Base-by-base conservation (phyloP, 2,113 vertebrate species). In the Etheostoma spectabile region DNA sequence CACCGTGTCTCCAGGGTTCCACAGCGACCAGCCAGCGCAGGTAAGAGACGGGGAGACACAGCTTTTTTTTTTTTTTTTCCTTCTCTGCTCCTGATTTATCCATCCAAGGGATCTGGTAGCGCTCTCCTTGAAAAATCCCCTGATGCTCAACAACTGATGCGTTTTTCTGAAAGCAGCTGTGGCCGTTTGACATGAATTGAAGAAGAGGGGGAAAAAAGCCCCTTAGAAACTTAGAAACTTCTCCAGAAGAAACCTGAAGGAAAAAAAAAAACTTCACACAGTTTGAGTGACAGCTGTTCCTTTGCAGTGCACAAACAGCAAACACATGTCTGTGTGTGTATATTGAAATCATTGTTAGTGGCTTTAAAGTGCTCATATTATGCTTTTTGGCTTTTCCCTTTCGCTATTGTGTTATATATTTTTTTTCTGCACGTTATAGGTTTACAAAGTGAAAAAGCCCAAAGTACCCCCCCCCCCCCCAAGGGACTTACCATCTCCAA, bases 11-110 rank as follows among this genome's bases (percentile, higher is more conserved):
- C 97, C 98, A 0, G 97, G 97, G 84, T 94, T 99, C 98, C 97
- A 0, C 97, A 98, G 95, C 91, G 98, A 84, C 98, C 98, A 0
- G 97, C 98, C 79, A 99, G 98, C 0, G 97, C 98, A 92, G 98
- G 98, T 98, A 77, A 95, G 93, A 65, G 35, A 22, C 51, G 4
- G 7, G 30, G 21, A 12, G 66, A 77, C 42, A 22, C 69, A 16
- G n/a, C n/a, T n/a, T n/a, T n/a, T 75, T 57, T 76, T 51, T 8
- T 35, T 35, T 7, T 35, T 35, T 38, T 38, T 8, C 7, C 35
- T 38, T 38, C 35, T 51, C 6, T 19, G 62, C 48, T 33, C 38
- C 45, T 59, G 73, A 83, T 35, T 16, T 64, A 66, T 74, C 11
- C 3, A 3, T 2, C 13, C 27, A 12, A 5, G 22, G 15, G 24